These are phyloP conservation scores for Portunus trituberculatus DNA, from an alignment of 1,140 invertebrate species.

Conservation along the genomic window DNA sequence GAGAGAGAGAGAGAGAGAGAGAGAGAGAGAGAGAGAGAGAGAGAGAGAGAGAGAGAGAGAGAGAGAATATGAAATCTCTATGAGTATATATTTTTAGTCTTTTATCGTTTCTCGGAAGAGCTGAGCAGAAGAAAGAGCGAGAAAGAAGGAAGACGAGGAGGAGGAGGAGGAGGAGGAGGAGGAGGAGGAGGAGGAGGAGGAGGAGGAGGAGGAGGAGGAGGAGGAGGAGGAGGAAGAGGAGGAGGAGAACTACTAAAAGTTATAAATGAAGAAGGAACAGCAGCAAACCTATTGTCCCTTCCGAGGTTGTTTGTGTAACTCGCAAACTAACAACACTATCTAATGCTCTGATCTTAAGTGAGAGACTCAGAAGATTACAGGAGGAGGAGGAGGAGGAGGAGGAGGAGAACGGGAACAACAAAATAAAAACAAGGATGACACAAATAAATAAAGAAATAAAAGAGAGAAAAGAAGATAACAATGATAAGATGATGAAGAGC, in stretches of 20 bases:
- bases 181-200: slow-evolving; percentile 42
- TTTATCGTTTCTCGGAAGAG: too few species aligned
- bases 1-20: slow-evolving; percentile 52
- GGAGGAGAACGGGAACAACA: not conserved
- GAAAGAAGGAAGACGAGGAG: not conserved
- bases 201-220: slow-evolving; percentile 47
- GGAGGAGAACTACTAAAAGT: not conserved
- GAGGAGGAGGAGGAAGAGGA: slow-evolving; percentile 45
- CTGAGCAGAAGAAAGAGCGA: too few species aligned
- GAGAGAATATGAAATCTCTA: too few species aligned
- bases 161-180: slow-evolving; percentile 35
- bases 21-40: slow-evolving; percentile 52
- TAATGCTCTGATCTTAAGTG: too few species aligned
- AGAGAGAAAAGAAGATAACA: not conserved
- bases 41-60: slow-evolving; percentile 10
- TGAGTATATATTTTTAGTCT: too few species aligned
- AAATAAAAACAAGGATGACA: not conserved
- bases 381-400: too few species aligned
- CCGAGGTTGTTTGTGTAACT: too few species aligned
- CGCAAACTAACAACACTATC: too few species aligned
- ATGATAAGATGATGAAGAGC: not conserved
- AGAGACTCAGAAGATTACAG: too few species aligned
- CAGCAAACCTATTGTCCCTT: too few species aligned
- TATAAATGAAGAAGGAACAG: too few species aligned
- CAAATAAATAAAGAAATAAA: not conserved